These are phyloP conservation scores for Anomalospiza imberbis DNA, from an alignment of 2,797 vertebrate genomes.

Conservation along the genomic window DNA sequence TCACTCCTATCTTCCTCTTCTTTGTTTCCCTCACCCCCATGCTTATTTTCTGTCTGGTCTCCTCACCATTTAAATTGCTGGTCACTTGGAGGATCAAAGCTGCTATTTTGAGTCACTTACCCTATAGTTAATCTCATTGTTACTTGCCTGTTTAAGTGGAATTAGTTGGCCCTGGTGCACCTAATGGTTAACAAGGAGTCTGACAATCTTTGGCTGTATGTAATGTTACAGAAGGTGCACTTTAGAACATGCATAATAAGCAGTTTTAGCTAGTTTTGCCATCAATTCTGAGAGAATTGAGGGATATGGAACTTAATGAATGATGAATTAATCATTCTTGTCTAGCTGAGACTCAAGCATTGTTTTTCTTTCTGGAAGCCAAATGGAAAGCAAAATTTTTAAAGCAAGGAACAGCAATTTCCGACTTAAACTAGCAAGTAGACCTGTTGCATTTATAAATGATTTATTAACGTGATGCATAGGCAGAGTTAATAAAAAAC, in stretches of 20 bases:
- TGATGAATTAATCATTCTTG: neutral
- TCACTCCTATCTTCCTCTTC: neutral
- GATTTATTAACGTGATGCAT: neutral
- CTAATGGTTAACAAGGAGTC: neutral
- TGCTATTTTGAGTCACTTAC: slow-evolving; percentile 53
- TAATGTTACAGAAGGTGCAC: neutral
- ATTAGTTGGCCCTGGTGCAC: neutral
- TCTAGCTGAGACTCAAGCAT: neutral
- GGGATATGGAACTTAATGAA: neutral
- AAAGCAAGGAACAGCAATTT: neutral
- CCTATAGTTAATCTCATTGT: slow-evolving; percentile 36
- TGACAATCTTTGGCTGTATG: neutral
- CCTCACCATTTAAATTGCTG: neutral
- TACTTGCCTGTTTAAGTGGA: neutral
- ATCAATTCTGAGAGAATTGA: neutral
- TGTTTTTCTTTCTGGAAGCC: neutral
- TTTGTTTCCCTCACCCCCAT: neutral
- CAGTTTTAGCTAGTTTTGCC: neutral
- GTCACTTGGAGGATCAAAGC: slow-evolving; percentile 34
- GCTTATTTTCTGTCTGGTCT: neutral
- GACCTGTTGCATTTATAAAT: neutral
- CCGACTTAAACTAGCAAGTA: neutral
- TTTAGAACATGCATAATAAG: neutral
- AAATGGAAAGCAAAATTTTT: neutral
- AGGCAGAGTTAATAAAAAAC: neutral